A percentile compares a stretch with the other conserved stretches of the same genome.
These are phyloP conservation scores for Nesoenas mayeri DNA, from an alignment of 2,113 vertebrate genomes.

Conservation along the genomic window DNA sequence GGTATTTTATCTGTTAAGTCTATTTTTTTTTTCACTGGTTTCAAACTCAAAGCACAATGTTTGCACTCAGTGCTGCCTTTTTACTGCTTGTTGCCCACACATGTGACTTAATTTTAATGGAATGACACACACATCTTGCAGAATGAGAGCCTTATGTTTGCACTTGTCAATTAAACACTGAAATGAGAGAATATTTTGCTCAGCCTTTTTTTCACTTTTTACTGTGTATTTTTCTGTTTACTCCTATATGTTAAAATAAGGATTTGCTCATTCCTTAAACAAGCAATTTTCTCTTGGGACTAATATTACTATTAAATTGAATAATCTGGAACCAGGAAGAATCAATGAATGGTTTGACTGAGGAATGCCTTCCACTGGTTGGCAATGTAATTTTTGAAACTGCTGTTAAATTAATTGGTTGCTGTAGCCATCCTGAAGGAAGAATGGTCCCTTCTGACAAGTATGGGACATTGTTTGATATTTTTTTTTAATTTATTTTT, in stretches of 20 bases:
- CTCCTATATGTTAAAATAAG: neutral
- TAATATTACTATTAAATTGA: neutral
- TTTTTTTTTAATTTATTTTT: neutral
- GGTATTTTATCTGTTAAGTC: neutral
- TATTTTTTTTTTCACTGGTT: neutral
- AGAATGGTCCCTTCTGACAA: neutral
- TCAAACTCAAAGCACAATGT: neutral
- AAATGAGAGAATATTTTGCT: conserved; percentile 31
- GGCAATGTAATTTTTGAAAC: neutral
- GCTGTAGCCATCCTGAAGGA: neutral
- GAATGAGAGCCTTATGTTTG: conserved; percentile 58
- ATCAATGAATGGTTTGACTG: neutral
- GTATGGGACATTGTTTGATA: neutral
- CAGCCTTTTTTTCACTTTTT: neutral
- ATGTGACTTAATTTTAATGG: conserved; percentile 30
- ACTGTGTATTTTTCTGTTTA: neutral
- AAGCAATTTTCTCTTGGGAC: neutral
- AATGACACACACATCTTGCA: conserved; percentile 29
- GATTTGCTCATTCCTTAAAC: neutral
- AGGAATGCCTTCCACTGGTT: neutral
- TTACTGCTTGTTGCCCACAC: conserved; percentile 47
- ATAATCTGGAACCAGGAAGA: neutral
- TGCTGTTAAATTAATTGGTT: neutral
- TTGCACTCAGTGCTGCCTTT: conserved; percentile 23
- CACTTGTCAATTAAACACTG: conserved; percentile 59